phyloP scores from a whole-genome alignment of 1,140 invertebrate genomes.

The Zophobas atratus region DNA sequence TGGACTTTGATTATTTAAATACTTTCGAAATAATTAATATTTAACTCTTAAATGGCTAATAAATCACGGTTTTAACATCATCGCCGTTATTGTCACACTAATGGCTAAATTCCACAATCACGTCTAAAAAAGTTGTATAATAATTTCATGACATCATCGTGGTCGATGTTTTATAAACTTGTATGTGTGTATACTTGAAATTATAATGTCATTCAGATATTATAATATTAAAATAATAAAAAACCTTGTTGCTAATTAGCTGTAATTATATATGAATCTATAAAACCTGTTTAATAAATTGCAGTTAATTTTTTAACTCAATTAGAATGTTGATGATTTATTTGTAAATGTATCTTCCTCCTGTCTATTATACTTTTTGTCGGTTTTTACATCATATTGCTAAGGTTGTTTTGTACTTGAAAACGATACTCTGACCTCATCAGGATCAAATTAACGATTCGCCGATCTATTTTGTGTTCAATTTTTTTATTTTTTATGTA shows the following conservation, averaged over 20 bases:
- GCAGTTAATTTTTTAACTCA: constrained; percentile 4
- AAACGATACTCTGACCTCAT: too few species aligned
- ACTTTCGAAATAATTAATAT: too few species aligned
- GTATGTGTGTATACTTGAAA: constrained; percentile 23
- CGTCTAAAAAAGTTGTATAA: neutral
- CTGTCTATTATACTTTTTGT: too few species aligned
- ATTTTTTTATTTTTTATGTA: too few species aligned
- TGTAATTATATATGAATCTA: constrained; percentile 27
- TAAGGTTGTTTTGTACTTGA: too few species aligned
- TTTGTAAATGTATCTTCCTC: neutral
- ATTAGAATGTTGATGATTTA: constrained; percentile 2
- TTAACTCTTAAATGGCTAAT: too few species aligned
- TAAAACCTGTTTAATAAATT: constrained; percentile 20
- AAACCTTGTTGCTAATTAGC: constrained; percentile 10
- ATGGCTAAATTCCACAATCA: constrained; percentile 17
- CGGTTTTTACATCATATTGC: too few species aligned
- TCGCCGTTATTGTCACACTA: neutral
- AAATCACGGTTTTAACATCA: neutral
- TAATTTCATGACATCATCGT: constrained; percentile 21
- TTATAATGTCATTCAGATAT: constrained; percentile 20
- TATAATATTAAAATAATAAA: constrained; percentile 37
- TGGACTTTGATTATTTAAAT: too few species aligned
- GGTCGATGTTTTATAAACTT: constrained; percentile 18
- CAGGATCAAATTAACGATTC: too few species aligned
- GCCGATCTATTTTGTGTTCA: too few species aligned